Conservation (phyloP, 2,888 invertebrate genomes). For the Augochlorella aurata region DNA sequence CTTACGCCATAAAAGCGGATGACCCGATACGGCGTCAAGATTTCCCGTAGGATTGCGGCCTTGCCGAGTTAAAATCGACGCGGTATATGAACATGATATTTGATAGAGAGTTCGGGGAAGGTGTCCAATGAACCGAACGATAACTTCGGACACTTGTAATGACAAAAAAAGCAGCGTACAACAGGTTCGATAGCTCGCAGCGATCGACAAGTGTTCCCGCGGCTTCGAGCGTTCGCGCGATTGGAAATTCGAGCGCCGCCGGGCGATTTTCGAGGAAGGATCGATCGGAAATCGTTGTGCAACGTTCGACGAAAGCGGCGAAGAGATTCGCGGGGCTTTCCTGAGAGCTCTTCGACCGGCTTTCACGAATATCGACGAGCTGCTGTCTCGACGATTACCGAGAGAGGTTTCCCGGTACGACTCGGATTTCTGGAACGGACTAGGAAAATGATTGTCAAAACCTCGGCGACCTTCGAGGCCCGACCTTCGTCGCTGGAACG, state of each 20-base stretch:
- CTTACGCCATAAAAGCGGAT: neutral
- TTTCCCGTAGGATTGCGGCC: neutral
- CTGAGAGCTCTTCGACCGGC: neutral
- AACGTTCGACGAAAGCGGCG: neutral
- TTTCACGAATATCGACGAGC: neutral
- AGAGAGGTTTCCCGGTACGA: neutral
- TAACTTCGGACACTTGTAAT: neutral
- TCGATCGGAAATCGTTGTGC: constrained; percentile 10
- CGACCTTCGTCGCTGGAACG: neutral
- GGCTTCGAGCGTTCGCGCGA: neutral
- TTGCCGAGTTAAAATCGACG: neutral
- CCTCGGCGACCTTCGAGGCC: constrained; percentile 44
- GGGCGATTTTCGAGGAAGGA: neutral
- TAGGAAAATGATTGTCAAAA: no score
- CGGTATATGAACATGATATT: neutral
- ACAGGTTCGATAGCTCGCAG: neutral
- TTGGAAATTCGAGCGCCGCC: constrained; percentile 10
- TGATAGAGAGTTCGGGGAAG: neutral
- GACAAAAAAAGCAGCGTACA: no score
- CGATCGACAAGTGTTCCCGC: neutral
- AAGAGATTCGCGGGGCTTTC: constrained; percentile 6
- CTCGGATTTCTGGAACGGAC: no score
- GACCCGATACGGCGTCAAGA: neutral
- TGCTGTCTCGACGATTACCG: constrained; percentile 2
- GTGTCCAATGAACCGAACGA: neutral